Evolutionary conservation across 2,113 vertebrate species (phyloP), one percentile per base, ranked within the genome.

Genomic region (Anser brachyrhynchus): DNA sequence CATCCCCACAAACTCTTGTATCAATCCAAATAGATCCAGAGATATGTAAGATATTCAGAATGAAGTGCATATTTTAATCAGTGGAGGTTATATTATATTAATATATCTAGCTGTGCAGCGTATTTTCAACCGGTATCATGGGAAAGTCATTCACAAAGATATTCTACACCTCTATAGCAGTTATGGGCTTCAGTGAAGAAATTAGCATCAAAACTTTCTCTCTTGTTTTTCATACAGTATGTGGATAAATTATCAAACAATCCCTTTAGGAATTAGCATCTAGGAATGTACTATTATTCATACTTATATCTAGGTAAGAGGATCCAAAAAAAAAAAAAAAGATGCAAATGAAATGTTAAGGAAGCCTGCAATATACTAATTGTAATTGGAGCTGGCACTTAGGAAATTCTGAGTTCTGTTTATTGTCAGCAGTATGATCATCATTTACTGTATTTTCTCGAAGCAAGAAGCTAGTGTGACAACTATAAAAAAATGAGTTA

Each of bases 41-140:
- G 25, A 26, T 65, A 11, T 13, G 4, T 3, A 4, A 59, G 8
- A 62, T 57, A 81, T 90, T 90, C 28, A 46, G 57, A 66, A 69
- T 19, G 0, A 80, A 66, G 55, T 19, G 1, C 2, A 5, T 33
- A 55, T 69, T 80, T 84, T 25, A 69, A 4, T 57, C 19, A 46
- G 8, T 61, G 17, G 73, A 67, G n/a, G 25, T 25, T 37, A 14
- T 31, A 28, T 25, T n/a, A 14, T 31, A 59, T 14, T 29, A 37
- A n/a, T 0, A 4, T 35, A 46, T 11, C 5, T 51, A 46, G 6
- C 2, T 39, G 37, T 33, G 17, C 26, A 73, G 37, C 10, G 2
- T 9, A 62, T 70, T 77, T 87, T 77, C 26, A 89, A 16, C 5
- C 18, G 9, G 2, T 52, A 18, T 49, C 10, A 44, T 64, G 46